Evolutionary conservation across 2,797 vertebrate species (phyloP).

Genomic region (Trachops cirrhosus): DNA sequence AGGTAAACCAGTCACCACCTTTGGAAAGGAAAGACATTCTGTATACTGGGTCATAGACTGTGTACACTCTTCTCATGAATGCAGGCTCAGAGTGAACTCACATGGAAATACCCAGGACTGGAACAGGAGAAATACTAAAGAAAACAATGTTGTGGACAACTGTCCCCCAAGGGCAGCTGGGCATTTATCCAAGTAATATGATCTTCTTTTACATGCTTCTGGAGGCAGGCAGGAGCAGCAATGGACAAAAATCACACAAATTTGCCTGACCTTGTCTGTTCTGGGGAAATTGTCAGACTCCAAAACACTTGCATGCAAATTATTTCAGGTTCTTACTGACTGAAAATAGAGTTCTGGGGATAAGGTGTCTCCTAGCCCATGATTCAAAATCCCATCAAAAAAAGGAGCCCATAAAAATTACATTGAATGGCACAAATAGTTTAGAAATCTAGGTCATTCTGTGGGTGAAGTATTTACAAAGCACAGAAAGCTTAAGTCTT

Average conservation of each 20-base stretch:
- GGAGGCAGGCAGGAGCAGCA: background rate
- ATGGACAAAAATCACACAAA: slow-evolving; percentile 4
- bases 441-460: background rate
- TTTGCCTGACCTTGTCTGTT: background rate
- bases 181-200: background rate
- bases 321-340: background rate
- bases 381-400: slow-evolving; percentile 34
- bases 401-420: background rate
- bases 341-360: background rate
- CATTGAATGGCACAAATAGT: background rate
- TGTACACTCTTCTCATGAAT: background rate
- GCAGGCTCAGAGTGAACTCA: background rate
- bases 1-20: background rate
- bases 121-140: background rate
- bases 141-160: background rate
- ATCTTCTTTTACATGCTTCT: background rate
- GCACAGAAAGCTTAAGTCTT: background rate
- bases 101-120: background rate
- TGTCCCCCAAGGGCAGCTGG: background rate
- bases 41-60: background rate
- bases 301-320: background rate
- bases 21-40: background rate
- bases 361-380: background rate
- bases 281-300: background rate
- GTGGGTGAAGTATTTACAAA: background rate